These are phyloP conservation scores for Setophaga petechia DNA, from an alignment of 2,113 vertebrate species.

Conservation along the genomic window DNA sequence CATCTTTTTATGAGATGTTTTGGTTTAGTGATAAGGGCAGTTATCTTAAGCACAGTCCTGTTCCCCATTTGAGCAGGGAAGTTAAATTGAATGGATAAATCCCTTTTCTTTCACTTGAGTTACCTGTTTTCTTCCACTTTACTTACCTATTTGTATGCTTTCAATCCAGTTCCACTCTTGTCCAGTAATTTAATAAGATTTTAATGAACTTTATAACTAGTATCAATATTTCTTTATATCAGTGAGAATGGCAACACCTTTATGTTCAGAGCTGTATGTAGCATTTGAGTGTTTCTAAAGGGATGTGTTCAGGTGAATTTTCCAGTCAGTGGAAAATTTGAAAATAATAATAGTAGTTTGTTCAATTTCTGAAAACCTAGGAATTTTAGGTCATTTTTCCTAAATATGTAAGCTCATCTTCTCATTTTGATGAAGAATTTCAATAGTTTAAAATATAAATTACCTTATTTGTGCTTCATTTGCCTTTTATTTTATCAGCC, in stretches of 20 bases:
- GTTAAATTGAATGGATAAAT: neutral
- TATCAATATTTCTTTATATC: neutral
- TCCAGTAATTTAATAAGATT: neutral
- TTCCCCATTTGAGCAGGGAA: neutral
- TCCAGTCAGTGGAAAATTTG: neutral
- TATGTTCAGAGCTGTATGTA: neutral
- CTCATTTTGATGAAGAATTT: neutral
- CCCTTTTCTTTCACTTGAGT: neutral
- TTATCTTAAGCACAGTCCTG: accelerated
- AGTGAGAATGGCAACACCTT: neutral
- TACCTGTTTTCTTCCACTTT: neutral
- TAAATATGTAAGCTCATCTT: neutral
- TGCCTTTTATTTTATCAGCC: neutral
- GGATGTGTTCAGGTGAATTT: neutral
- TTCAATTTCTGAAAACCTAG: neutral
- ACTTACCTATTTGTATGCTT: neutral
- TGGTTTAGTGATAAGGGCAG: neutral
- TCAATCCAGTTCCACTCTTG: neutral
- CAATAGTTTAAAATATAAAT: neutral
- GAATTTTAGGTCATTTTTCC: neutral
- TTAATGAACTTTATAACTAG: neutral
- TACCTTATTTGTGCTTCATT: neutral
- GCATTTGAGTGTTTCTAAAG: neutral
- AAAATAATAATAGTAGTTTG: neutral
- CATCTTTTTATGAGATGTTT: neutral